These are phyloP conservation scores for Ia io DNA, from an alignment of 2,113 vertebrate genomes.

Conservation along the genomic window DNA sequence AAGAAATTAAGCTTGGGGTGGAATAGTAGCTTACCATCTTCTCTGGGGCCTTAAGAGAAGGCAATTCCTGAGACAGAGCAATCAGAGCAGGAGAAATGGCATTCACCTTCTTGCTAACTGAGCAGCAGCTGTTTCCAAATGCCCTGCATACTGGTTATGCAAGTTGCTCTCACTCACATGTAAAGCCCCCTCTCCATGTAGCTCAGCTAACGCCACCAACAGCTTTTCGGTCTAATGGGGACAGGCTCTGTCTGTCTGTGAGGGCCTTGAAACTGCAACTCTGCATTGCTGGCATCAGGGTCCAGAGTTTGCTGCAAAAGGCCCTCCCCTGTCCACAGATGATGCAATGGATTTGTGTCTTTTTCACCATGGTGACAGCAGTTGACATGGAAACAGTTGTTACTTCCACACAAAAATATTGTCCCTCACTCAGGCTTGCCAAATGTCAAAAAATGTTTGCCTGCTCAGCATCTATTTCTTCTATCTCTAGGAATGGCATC, in stretches of 20 bases:
- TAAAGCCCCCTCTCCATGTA: not conserved
- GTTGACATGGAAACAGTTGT: constrained; percentile 69
- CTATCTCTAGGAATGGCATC: not conserved
- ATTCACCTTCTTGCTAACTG: not conserved
- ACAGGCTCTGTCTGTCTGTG: not conserved
- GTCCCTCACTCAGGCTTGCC: constrained; percentile 32
- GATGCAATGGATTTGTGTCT: constrained; percentile 20
- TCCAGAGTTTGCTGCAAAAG: constrained; percentile 8
- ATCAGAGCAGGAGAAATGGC: not conserved
- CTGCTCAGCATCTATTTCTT: not conserved
- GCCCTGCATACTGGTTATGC: not conserved
- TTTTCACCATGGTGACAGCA: constrained; percentile 40
- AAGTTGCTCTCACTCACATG: not conserved
- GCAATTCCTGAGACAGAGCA: not conserved
- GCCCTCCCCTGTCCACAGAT: not conserved
- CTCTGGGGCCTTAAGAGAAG: not conserved
- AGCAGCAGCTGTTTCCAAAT: constrained; percentile 40
- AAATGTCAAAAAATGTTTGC: constrained; percentile 59
- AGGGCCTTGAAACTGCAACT: not conserved
- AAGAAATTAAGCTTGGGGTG: constrained; percentile 13
- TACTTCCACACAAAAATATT: constrained; percentile 27
- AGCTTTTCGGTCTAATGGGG: not conserved
- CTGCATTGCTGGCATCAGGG: not conserved
- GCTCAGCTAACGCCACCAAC: not conserved
- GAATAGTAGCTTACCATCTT: not conserved